Base-by-base conservation (phyloP, 2,888 invertebrate genomes). In the Apoda limacodes region DNA sequence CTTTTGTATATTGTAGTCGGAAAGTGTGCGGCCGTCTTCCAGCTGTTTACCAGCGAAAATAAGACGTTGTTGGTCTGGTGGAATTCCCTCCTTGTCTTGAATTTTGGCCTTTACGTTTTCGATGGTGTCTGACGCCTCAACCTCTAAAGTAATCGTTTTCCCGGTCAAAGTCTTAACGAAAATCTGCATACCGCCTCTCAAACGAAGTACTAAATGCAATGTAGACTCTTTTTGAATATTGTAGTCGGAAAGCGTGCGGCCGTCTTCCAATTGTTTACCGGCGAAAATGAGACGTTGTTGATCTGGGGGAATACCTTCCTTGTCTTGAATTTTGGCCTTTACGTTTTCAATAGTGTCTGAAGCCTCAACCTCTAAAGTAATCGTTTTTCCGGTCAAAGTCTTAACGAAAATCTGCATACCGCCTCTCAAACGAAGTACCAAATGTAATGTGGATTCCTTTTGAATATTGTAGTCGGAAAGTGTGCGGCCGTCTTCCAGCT, bases 1-100 rank as follows among this genome's bases (percentile, higher is more conserved):
- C 43, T 86, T 85, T 43, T 85, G 85, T 37, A 86, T 85, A 44
- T 85, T 85, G 56, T 86, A 86, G 47, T 86, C 85, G 0, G 83
- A 83, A 0, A 55, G 39, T 2, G 84, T 85, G 20, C 85, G 69
- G 1, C 84, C 84, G 64, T 85, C 85, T 61, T 85, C 85, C 27
- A 86, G 48, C 46, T 86, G 86, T 41, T 84, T 85, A 2, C 85
- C 85, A 14, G 84, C 85, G 39, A 84, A 85, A 43, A 85, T 85
- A 25, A 85, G 48, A 35, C 84, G 57, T 52, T 85, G 84, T 48
- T 85, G 85, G 49, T 85, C 72, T 74, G 85, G 84, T 1, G 84
- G 84, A 39, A 85, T 85, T 2, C 83, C 82, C 47, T 85, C 83
- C 45, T 85, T 85, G 42, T 85, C 85, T 34, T 82, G 80, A 31